Base-by-base conservation (phyloP, 2,888 invertebrate genomes). In the Hartigia nigra region DNA sequence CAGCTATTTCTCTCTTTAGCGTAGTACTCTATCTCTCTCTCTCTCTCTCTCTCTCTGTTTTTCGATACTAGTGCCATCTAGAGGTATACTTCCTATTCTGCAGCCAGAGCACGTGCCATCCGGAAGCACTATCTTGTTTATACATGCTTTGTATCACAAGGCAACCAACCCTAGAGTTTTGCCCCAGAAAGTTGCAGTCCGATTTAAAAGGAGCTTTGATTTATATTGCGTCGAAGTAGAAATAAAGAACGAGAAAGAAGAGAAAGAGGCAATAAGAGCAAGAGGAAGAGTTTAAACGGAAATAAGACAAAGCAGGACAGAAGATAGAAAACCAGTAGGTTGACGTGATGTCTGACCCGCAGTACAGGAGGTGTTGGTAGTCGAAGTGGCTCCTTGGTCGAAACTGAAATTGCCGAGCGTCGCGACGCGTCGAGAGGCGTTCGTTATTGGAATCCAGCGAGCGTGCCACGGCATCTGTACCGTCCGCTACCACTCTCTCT, bases 131-230 rank as follows among this genome's bases (percentile, higher is more conserved):
- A 72, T 78, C 74, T 80, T 77, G 79, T 84, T 85, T 82, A 83
- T 85, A 84, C 84, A 86, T 86, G 84, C 86, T 87, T 86, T 84
- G 84, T 83, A 83, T 85, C 86, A 79, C 55, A 9, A 9, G 55
- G 23, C 55, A 14, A 23, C 23, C 55, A 9, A 55, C 55, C 55
- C 23, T 55, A 4, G 14, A 39, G 39, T 23, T 39, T 14, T 39
- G 5, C 39, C 14, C 14, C 39, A 55, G 55, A 55, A 55, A 55
- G 55, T 55, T 55, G 55, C 23, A 55, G 55, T 55, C 55, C 23
- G 55, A 55, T 55, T 55, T 55, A 55, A 55, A 55, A 55, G 55
- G 55, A 55, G 55, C 55, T 55, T 23, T 55, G 55, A 55, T 55
- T 55, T 55, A 55, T 55, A 55, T 55, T 55, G 55, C 55, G 55